A percentile compares a stretch with the other conserved stretches of the same genome.
These are phyloP conservation scores for Netelia virgata DNA, from an alignment of 2,888 invertebrate genomes.

Conservation along the genomic window DNA sequence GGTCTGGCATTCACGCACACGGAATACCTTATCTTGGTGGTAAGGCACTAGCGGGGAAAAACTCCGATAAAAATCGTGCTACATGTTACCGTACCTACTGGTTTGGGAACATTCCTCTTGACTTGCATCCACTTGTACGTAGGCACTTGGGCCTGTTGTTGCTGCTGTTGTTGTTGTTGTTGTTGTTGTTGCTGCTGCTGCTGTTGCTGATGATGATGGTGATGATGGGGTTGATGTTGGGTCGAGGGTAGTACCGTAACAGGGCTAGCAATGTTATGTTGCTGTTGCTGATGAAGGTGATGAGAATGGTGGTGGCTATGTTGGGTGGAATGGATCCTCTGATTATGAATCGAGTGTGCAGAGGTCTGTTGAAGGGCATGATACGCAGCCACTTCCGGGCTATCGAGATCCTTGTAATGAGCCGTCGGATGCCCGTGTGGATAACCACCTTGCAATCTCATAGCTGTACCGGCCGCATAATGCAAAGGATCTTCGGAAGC, in stretches of 20 bases:
- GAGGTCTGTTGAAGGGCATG: slow-evolving; percentile 82
- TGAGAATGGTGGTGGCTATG: slow-evolving; percentile 78
- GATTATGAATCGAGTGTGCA: slow-evolving; percentile 74
- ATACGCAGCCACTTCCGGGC: slow-evolving; percentile 80
- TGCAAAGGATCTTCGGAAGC: slow-evolving; percentile 72
- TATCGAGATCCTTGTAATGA: slow-evolving; percentile 88
- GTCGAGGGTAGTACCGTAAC: slow-evolving; percentile 70
- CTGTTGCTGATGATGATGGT: slow-evolving; percentile 76
- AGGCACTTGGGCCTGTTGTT: slow-evolving; percentile 89
- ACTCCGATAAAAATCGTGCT: slow-evolving; percentile 36
- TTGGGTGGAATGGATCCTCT: slow-evolving; percentile 53
- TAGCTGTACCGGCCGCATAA: slow-evolving; percentile 63
- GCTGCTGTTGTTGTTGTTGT: slow-evolving; percentile 85
- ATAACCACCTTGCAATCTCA: slow-evolving; percentile 84
- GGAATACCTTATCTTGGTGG: slow-evolving; percentile 17
- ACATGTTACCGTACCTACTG: slow-evolving; percentile 90
- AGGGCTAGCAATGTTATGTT: slow-evolving; percentile 77
- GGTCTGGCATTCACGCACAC: slow-evolving; percentile 8
- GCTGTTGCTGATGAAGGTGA: slow-evolving; percentile 83
- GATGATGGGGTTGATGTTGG: slow-evolving; percentile 81
- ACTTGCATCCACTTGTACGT: slow-evolving; percentile 99
- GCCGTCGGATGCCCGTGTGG: slow-evolving; percentile 77
- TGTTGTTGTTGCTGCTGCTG: slow-evolving; percentile 82
- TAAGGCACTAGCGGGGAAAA: slow-evolving; percentile 5
- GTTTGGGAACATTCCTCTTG: slow-evolving; percentile 98